Evolutionary conservation across 2,113 vertebrate genomes (phyloP), one percentile per base, ranked within the genome.

Genomic region (Pleuronectes platessa): DNA sequence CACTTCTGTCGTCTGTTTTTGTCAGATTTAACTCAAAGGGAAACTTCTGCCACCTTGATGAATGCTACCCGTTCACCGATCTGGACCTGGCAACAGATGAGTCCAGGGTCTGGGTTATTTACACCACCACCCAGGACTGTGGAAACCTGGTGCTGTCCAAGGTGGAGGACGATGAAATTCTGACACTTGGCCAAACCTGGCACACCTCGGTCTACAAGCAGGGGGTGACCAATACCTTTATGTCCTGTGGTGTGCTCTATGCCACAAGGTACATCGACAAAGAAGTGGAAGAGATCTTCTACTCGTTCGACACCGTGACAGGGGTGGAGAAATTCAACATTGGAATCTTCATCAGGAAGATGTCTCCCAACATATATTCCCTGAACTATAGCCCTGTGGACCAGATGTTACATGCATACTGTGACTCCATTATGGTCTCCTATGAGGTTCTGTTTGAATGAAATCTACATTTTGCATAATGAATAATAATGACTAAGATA

Each of bases 371-470:
- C 73, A 90, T 94, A 27, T 72, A 84, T 2, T 81, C 85, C 14
- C 81, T 95, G 9, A 94, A 95, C 82, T 95, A 95, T 81, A 93
- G 92, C 80, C 93, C 92, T 0, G 77, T 83, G 31, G 93, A 95
- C 77, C 80, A 79, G 45, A 87, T 89, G 88, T 77, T 95, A 0
- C 88, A 95, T 18, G 82, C 78, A 17, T 94, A 92, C 81, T 80
- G 78, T 7, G 89, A 93, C 26, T 49, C 79, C 51, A 15, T 67
- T 26, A 80, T 93, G 86, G 79, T 89, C 13, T 92, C 91, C 26
- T 93, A 93, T 18, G 66, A 86, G 56, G 66, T 86, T 24, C 7
- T 71, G 65, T 93, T 93, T 79, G 40, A 3, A 12, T 78, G 71
- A 68, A 9, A 26, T 1, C 18, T 5, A 17, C 40, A 42, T 42